A percentile compares a stretch with the other conserved stretches of the same genome.
Evolutionary conservation across 2,888 invertebrate genomes (phyloP).

Genomic region (Dyspetes luteomarginatus): DNA sequence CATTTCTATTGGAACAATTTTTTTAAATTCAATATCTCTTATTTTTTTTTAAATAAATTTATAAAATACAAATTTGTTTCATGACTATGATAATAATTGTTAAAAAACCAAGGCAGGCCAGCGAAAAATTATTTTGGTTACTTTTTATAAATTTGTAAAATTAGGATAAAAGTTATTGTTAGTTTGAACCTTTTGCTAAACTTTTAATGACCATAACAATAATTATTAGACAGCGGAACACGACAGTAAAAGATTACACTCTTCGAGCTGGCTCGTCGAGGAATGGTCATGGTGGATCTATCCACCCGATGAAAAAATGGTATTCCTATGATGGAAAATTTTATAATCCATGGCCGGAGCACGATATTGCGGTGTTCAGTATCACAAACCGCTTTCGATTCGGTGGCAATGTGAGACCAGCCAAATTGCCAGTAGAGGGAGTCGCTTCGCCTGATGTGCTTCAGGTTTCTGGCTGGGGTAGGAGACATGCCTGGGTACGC

Average conservation of each 20-base stretch:
- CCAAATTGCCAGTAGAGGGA: constrained; percentile 64
- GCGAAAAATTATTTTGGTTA: background rate
- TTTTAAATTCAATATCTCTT: no score
- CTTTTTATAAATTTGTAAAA: constrained; percentile 16
- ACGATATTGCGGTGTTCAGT: constrained; percentile 71
- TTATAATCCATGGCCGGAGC: constrained; percentile 40
- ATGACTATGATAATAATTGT: no score
- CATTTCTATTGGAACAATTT: no score
- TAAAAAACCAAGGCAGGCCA: no score
- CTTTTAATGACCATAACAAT: no score
- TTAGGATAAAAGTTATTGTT: background rate
- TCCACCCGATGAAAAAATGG: constrained; percentile 65
- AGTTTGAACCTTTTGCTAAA: no score
- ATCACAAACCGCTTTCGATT: constrained; percentile 69
- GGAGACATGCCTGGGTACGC: constrained; percentile 41
- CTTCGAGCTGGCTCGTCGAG: constrained; percentile 72
- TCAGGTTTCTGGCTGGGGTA: constrained; percentile 73
- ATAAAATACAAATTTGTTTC: no score
- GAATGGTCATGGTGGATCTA: constrained; percentile 60
- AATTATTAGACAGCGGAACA: no score
- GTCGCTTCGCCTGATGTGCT: constrained; percentile 59
- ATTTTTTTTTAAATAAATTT: no score
- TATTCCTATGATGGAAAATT: constrained; percentile 58
- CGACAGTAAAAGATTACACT: constrained; percentile 48
- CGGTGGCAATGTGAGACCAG: constrained; percentile 64